These are phyloP conservation scores for Sarcoramphus papa DNA, from an alignment of 2,797 vertebrate species.

Conservation along the genomic window DNA sequence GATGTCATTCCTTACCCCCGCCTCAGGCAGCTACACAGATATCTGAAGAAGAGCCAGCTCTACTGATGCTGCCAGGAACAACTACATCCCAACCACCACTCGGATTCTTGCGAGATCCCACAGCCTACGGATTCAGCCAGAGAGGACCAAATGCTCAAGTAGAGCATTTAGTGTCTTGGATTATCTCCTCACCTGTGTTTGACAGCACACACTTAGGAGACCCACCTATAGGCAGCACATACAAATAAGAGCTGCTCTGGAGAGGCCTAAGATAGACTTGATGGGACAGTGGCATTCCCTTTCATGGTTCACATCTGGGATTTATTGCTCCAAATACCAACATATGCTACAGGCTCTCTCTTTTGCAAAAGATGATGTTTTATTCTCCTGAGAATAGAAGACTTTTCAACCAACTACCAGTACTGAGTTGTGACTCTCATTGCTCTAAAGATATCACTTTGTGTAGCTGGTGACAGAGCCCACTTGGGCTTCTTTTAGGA, in stretches of 20 bases:
- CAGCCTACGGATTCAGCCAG: not conserved
- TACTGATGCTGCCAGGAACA: not conserved
- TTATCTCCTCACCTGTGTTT: not conserved
- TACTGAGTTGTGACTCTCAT: not conserved
- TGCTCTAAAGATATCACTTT: not conserved
- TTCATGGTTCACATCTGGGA: not conserved
- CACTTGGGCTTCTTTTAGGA: not conserved
- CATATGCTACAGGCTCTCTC: not conserved
- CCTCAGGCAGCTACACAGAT: not conserved
- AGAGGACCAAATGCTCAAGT: not conserved
- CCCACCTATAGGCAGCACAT: not conserved
- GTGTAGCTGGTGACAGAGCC: not conserved
- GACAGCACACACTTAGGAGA: not conserved
- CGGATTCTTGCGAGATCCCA: not conserved
- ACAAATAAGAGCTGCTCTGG: not conserved
- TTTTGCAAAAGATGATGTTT: not conserved
- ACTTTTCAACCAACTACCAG: not conserved
- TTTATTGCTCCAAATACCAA: not conserved
- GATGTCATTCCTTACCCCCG: not conserved
- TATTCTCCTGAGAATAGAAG: not conserved
- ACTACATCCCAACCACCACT: not conserved
- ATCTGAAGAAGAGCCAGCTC: not conserved
- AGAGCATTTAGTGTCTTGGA: not conserved
- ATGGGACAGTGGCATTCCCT: not conserved
- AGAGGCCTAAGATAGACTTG: not conserved